phyloP scores from a whole-genome alignment of 2,113 vertebrate species.

The Hucho hucho region DNA sequence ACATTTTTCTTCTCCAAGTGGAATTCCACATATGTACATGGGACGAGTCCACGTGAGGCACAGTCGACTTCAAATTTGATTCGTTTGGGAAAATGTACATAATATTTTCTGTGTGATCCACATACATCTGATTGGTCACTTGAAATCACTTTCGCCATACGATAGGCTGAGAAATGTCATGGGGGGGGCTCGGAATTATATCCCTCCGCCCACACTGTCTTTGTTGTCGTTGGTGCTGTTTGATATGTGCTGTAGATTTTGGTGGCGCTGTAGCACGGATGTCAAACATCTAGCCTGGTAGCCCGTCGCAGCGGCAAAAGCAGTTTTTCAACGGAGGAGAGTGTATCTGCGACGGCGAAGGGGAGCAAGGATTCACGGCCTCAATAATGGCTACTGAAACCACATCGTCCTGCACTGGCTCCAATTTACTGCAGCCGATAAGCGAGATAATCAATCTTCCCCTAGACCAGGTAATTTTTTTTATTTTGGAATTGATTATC shows the following conservation, averaged over 20 bases:
- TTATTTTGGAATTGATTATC: neutral
- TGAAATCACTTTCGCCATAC: conserved; percentile 13
- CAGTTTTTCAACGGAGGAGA: conserved; percentile 43
- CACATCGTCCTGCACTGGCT: conserved; percentile 85
- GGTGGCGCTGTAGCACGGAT: conserved; percentile 51
- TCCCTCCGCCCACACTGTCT: conserved; percentile 49
- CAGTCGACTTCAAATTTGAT: conserved; percentile 9
- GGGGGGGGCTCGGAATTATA: conserved; percentile 24
- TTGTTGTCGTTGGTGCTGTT: conserved; percentile 21
- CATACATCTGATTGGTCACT: conserved; percentile 9
- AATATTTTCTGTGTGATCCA: neutral
- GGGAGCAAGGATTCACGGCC: conserved; percentile 47
- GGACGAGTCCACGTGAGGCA: neutral
- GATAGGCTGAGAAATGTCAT: conserved; percentile 27
- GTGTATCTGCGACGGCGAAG: conserved; percentile 7
- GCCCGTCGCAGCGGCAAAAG: conserved; percentile 42
- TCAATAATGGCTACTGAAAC: conserved; percentile 83
- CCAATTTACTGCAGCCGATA: conserved; percentile 89
- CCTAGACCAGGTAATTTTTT: conserved; percentile 88
- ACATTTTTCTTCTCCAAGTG: conserved; percentile 2
- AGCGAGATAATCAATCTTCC: conserved; percentile 90
- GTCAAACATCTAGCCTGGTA: conserved; percentile 56
- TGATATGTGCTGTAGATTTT: conserved; percentile 31
- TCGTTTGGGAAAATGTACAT: conserved; percentile 5
- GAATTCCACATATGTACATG: conserved; percentile 21